Evolutionary conservation across 2,888 invertebrate species (phyloP).

Genomic region (Glaucopsyche alexis): DNA sequence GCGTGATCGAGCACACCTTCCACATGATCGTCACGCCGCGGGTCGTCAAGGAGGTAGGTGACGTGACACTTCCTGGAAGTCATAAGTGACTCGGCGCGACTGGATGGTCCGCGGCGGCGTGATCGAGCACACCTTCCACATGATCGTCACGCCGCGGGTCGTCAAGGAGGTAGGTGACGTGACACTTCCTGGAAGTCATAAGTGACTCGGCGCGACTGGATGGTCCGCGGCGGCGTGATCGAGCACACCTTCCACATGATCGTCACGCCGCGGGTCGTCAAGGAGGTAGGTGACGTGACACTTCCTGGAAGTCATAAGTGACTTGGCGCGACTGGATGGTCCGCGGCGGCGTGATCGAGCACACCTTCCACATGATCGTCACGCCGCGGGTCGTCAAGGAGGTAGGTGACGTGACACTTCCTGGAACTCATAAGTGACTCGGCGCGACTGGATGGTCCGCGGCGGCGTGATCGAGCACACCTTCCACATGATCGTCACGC

Average conservation of each 20-base stretch:
- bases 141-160: slow-evolving; percentile 96
- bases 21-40: slow-evolving; percentile 95
- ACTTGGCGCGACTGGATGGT: slow-evolving; percentile 90
- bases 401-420: slow-evolving; percentile 66
- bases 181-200: neutral
- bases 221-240: slow-evolving; percentile 87
- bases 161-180: slow-evolving; percentile 85
- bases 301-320: neutral
- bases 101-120: slow-evolving; percentile 91
- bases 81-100: slow-evolving; percentile 79
- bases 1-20: slow-evolving; percentile 85
- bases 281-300: slow-evolving; percentile 82
- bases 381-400: slow-evolving; percentile 94
- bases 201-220: slow-evolving; percentile 87
- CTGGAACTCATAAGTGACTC: slow-evolving; percentile 66
- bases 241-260: slow-evolving; percentile 89
- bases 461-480: slow-evolving; percentile 86
- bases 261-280: slow-evolving; percentile 93
- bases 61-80: neutral
- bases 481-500: slow-evolving; percentile 94
- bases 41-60: slow-evolving; percentile 90
- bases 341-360: slow-evolving; percentile 85
- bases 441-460: slow-evolving; percentile 88
- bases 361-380: slow-evolving; percentile 91
- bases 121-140: slow-evolving; percentile 86